A percentile compares a stretch with the other conserved stretches of the same genome.
phyloP scores from a whole-genome alignment of 2,888 invertebrate genomes.

The Aspidiotus rigidus region DNA sequence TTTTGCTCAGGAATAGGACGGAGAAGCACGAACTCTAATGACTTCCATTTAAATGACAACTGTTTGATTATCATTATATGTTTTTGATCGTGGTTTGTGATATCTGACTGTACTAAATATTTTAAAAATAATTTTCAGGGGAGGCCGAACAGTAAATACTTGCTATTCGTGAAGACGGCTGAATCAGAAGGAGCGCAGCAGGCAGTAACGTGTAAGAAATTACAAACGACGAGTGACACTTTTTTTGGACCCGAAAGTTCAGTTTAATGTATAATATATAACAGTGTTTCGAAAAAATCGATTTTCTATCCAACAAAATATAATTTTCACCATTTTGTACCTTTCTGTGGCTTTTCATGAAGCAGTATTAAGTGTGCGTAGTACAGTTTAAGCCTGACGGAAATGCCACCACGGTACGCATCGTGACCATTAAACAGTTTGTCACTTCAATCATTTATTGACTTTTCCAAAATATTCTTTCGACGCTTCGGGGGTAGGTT shows the following conservation, averaged over 20 bases:
- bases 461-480: slow-evolving; percentile 71
- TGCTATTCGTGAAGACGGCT: slow-evolving; percentile 8
- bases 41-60: too few relatives aligned
- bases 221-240: slow-evolving; percentile 17
- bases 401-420: not conserved
- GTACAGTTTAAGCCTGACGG: not conserved
- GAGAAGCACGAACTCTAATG: too few relatives aligned
- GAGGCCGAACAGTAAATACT: slow-evolving; percentile 11
- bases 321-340: not conserved
- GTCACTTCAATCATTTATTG: slow-evolving; percentile 36
- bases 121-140: too few relatives aligned
- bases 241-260: slow-evolving; percentile 25
- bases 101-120: too few relatives aligned
- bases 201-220: slow-evolving; percentile 13
- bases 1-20: too few relatives aligned
- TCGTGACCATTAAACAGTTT: not conserved
- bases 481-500: slow-evolving; percentile 75
- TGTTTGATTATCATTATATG: too few relatives aligned
- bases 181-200: too few relatives aligned
- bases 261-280: not conserved
- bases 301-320: not conserved
- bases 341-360: too few relatives aligned
- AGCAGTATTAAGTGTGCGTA: not conserved
- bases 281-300: not conserved
- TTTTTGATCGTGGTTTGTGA: too few relatives aligned